Evolutionary conservation across 2,888 invertebrate genomes (phyloP).

Genomic region (Allacma fusca): DNA sequence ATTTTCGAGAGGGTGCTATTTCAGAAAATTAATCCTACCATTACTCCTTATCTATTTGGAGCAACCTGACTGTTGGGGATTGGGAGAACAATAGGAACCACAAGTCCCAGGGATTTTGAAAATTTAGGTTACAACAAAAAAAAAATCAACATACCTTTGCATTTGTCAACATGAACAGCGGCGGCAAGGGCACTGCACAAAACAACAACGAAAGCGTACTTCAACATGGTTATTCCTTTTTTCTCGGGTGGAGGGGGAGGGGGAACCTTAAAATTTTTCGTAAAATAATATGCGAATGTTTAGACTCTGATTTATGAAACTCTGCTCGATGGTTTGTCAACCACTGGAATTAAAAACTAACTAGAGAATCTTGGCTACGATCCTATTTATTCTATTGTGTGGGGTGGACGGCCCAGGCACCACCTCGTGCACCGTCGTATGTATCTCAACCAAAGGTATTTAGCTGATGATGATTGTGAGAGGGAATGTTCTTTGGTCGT

Average conservation of each 20-base stretch:
- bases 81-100: too few relatives aligned
- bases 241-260: too few relatives aligned
- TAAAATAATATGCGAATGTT: neutral
- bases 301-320: neutral
- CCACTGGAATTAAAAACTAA: constrained; percentile 17
- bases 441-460: too few relatives aligned
- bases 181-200: constrained; percentile 46
- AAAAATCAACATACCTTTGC: constrained; percentile 54
- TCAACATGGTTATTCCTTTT: constrained; percentile 48
- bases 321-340: neutral
- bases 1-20: too few relatives aligned
- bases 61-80: too few relatives aligned
- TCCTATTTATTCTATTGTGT: constrained; percentile 35
- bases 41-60: too few relatives aligned
- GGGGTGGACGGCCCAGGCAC: constrained; percentile 4
- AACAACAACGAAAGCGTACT: constrained; percentile 46
- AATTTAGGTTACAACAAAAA: too few relatives aligned
- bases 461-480: too few relatives aligned
- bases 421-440: neutral
- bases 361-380: neutral
- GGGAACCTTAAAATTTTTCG: too few relatives aligned
- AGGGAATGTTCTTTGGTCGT: too few relatives aligned
- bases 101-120: too few relatives aligned
- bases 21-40: too few relatives aligned
- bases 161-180: constrained; percentile 59